These are phyloP conservation scores for Discoglossus pictus DNA, from an alignment of 2,797 vertebrate genomes.

Conservation along the genomic window DNA sequence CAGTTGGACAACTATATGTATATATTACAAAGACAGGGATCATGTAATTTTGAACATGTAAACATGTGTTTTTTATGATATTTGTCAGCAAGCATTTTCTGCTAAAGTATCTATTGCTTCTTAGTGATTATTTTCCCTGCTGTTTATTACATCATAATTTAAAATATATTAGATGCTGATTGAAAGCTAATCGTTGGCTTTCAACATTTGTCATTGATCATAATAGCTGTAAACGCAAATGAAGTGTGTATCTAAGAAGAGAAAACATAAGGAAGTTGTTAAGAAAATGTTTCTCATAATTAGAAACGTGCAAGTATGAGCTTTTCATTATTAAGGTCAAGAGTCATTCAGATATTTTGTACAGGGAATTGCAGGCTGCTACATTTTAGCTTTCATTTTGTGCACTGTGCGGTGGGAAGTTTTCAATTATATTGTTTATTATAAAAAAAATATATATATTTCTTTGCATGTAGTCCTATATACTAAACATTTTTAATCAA, in stretches of 20 bases:
- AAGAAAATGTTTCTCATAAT: constrained; percentile 13
- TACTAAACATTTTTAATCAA: background rate
- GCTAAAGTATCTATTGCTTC: constrained; percentile 23
- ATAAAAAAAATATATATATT: no score
- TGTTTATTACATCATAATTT: constrained; percentile 40
- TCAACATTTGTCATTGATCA: constrained; percentile 33
- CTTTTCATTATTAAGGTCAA: constrained; percentile 35
- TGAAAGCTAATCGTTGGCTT: constrained; percentile 45
- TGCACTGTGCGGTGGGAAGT: background rate
- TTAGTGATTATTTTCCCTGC: constrained; percentile 6
- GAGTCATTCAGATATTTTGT: constrained; percentile 17
- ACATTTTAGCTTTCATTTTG: background rate
- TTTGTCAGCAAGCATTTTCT: constrained; percentile 9
- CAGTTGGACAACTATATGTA: no score
- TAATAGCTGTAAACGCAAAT: constrained; percentile 20
- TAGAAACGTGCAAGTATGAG: constrained; percentile 17
- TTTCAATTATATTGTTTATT: background rate
- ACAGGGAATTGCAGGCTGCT: background rate
- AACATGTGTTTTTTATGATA: background rate
- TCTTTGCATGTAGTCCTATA: background rate
- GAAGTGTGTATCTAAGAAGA: constrained; percentile 45
- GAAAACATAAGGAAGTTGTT: constrained; percentile 42
- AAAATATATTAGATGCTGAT: constrained; percentile 46
- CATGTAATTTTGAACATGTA: background rate
- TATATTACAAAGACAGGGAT: no score